Evolutionary conservation across 2,113 vertebrate species (phyloP).

Genomic region (Tetrax tetrax): DNA sequence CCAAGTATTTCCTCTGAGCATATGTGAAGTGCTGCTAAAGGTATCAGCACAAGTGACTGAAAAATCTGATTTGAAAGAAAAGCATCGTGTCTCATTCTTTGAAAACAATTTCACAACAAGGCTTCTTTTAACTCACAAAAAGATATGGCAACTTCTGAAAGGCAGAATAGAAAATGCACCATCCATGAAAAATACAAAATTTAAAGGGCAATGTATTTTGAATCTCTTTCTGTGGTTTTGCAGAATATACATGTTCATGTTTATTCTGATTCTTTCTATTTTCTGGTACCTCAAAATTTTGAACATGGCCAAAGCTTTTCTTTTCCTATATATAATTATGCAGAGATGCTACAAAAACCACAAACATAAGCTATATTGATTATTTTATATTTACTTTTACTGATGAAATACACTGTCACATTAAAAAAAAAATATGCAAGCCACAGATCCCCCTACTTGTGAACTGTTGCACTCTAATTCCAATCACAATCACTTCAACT

Average conservation of each 20-base stretch:
- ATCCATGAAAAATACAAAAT: neutral
- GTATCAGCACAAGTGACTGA: neutral
- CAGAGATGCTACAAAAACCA: neutral
- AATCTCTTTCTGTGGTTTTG: neutral
- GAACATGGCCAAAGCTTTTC: neutral
- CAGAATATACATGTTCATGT: neutral
- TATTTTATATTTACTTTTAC: neutral
- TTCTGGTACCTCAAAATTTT: neutral
- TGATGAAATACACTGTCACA: neutral
- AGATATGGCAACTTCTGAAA: neutral
- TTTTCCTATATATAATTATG: neutral
- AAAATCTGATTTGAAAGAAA: conserved; percentile 34
- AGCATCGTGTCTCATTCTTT: neutral
- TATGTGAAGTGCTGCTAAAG: conserved; percentile 17
- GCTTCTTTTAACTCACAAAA: neutral
- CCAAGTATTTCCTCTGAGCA: conserved; percentile 1
- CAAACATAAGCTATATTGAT: neutral
- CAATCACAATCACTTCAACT: neutral
- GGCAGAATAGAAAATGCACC: neutral
- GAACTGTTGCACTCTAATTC: neutral
- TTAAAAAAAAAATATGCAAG: neutral
- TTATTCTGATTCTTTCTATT: neutral
- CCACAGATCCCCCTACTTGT: neutral
- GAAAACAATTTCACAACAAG: neutral
- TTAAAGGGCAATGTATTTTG: neutral